Evolutionary conservation across 2,888 invertebrate species (phyloP).

Genomic region (Autographa gamma): DNA sequence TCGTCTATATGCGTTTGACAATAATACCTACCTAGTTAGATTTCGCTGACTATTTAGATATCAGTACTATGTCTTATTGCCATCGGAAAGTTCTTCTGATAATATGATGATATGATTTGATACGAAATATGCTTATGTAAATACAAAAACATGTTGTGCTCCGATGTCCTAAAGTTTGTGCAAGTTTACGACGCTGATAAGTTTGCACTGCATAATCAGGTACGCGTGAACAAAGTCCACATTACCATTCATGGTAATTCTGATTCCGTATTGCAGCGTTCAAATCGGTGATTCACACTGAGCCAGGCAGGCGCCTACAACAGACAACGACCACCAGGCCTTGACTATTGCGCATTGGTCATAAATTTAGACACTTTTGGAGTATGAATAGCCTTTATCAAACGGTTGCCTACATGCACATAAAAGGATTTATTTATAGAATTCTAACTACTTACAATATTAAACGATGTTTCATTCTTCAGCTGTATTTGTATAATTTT

Average conservation of each 20-base stretch:
- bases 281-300: slow-evolving; percentile 62
- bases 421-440: slow-evolving; percentile 55
- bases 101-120: neutral
- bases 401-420: slow-evolving; percentile 42
- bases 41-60: too few species aligned
- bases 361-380: slow-evolving; percentile 60
- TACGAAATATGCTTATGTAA: neutral
- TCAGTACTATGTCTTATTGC: too few species aligned
- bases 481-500: slow-evolving; percentile 39
- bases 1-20: too few species aligned
- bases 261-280: slow-evolving; percentile 46
- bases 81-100: too few species aligned
- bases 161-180: neutral
- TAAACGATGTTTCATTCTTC: slow-evolving; percentile 43
- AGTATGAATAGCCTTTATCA: slow-evolving; percentile 52
- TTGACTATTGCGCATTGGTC: slow-evolving; percentile 52
- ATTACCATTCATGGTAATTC: slow-evolving; percentile 63
- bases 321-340: slow-evolving; percentile 41
- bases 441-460: slow-evolving; percentile 35
- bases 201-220: slow-evolving; percentile 41
- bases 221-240: slow-evolving; percentile 43
- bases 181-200: slow-evolving; percentile 16
- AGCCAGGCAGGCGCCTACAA: slow-evolving; percentile 63
- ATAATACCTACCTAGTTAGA: too few species aligned
- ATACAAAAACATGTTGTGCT: slow-evolving; percentile 2